Conservation (phyloP, 30 jellyfish, hydroid and myxozoan genomes). For the Hydractinia echinata region DNA sequence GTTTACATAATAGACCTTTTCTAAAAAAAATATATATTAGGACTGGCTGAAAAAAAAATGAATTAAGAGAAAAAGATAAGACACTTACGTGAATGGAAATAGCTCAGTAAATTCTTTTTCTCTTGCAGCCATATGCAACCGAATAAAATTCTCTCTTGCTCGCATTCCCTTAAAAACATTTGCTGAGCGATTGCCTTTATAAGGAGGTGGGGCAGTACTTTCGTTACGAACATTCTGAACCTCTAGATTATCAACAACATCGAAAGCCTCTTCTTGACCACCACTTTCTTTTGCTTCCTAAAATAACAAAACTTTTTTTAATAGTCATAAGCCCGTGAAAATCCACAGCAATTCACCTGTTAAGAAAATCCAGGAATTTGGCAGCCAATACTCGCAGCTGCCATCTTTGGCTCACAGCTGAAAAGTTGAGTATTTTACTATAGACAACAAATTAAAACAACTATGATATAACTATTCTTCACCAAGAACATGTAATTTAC, state of each 20-base stretch:
- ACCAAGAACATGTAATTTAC: too few species aligned
- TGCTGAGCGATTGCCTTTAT: slow-evolving; percentile 42
- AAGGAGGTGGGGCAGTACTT: neutral
- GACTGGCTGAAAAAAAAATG: neutral
- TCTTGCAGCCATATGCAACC: slow-evolving; percentile 82
- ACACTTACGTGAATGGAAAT: slow-evolving; percentile 70
- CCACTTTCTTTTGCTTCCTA: too few species aligned
- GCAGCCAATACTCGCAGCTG: neutral
- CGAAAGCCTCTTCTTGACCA: slow-evolving; percentile 44
- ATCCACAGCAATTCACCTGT: too few species aligned
- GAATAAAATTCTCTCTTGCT: slow-evolving; percentile 76
- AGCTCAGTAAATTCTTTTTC: slow-evolving; percentile 76
- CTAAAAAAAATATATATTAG: neutral
- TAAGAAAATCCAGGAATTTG: neutral
- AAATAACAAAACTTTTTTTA: too few species aligned
- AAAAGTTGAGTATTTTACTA: neutral
- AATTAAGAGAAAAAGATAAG: neutral
- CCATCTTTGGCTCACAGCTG: neutral
- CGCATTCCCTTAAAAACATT: slow-evolving; percentile 34
- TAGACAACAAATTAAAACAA: neutral
- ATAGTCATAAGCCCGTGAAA: too few species aligned
- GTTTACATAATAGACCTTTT: neutral
- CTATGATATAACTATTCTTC: neutral
- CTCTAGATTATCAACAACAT: slow-evolving; percentile 69
- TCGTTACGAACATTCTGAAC: slow-evolving; percentile 32